These are phyloP conservation scores for Chamaea fasciata DNA, from an alignment of 2,113 vertebrate genomes.

Conservation along the genomic window DNA sequence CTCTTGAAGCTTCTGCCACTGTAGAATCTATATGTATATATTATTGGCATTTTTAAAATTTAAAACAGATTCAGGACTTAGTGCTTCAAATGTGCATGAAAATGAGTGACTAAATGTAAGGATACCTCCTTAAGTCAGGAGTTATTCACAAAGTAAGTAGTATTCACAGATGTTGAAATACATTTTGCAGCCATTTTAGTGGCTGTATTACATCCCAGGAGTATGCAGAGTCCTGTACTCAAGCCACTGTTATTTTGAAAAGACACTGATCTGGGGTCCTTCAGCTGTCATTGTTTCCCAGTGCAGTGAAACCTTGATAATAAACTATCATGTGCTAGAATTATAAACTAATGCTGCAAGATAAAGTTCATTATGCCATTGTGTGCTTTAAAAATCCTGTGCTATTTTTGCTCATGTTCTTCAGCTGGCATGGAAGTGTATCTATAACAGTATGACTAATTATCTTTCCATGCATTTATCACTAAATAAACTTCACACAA, in stretches of 20 bases:
- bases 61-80: neutral
- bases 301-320: neutral
- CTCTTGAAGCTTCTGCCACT: neutral
- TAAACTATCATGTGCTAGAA: neutral
- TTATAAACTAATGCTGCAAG: neutral
- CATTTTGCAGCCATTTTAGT: neutral
- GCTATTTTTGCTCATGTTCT: constrained; percentile 1
- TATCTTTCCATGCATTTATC: constrained; percentile 68
- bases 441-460: constrained; percentile 61
- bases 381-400: constrained; percentile 40
- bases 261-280: neutral
- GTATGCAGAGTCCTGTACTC: neutral
- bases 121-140: neutral
- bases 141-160: neutral
- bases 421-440: constrained; percentile 1
- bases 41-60: neutral
- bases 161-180: neutral
- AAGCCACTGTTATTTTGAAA: neutral
- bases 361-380: neutral
- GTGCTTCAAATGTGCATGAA: neutral
- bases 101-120: neutral
- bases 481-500: constrained; percentile 82
- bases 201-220: neutral
- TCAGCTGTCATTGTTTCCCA: neutral
- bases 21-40: neutral